phyloP scores from a whole-genome alignment of 1,140 invertebrate genomes.

The Nephila pilipes region DNA sequence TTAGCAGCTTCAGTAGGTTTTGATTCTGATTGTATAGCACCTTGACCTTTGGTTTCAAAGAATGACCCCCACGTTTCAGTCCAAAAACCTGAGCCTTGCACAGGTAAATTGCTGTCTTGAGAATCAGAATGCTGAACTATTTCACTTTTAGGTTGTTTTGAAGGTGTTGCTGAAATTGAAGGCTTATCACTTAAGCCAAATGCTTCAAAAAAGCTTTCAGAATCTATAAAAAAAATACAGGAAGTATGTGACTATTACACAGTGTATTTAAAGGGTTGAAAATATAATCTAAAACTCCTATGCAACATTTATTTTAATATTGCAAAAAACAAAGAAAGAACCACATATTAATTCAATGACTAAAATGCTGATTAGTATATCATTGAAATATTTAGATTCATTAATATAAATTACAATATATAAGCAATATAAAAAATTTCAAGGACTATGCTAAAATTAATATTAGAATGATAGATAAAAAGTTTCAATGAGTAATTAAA shows the following conservation, averaged over 20 bases:
- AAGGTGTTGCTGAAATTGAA: slow-evolving; percentile 45
- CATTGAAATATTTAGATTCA: too few relatives aligned
- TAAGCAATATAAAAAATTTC: too few relatives aligned
- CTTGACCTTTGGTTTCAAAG: slow-evolving; percentile 55
- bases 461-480: too few relatives aligned
- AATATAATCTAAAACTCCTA: too few relatives aligned
- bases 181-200: slow-evolving; percentile 70
- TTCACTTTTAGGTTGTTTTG: slow-evolving; percentile 15
- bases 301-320: too few relatives aligned
- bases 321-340: too few relatives aligned
- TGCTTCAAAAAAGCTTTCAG: slow-evolving; percentile 69
- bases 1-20: slow-evolving; percentile 25
- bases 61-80: slow-evolving; percentile 72
- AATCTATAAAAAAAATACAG: slow-evolving; percentile 26
- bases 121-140: not conserved
- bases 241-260: not conserved
- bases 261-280: too few relatives aligned
- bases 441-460: too few relatives aligned
- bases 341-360: too few relatives aligned
- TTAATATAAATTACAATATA: too few relatives aligned
- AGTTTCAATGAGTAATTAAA: too few relatives aligned
- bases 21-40: not conserved
- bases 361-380: too few relatives aligned
- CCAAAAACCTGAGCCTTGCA: slow-evolving; percentile 56
- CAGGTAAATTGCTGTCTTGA: not conserved